Base-by-base conservation (phyloP, 2,113 vertebrate species). In the Octodon degus region DNA sequence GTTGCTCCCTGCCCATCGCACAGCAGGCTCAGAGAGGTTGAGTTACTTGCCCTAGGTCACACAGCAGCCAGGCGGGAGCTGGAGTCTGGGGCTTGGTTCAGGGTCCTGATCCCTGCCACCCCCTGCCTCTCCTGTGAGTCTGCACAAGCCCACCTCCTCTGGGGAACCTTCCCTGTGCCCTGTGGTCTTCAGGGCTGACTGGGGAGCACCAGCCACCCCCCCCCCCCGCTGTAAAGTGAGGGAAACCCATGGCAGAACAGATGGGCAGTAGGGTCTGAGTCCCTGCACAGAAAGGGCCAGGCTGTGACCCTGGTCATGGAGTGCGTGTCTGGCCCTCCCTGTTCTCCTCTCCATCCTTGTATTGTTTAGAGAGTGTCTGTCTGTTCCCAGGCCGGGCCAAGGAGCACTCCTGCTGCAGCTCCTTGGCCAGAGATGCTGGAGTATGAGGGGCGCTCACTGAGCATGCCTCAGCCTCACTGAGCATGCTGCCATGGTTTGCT, bases 401-500 rank as follows among this genome's bases (percentile, higher is more conserved):
- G 72, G 24, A 1, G 14, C 37, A 4, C 70, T 6, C 70, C 20
- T 12, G 74, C 74, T 2, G 1, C 68, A 47, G 74, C 40, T 43
- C 24, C 6, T 25, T 5, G 11, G 40, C 24, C 11, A 11, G 40
- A 5, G 40, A 43, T 11, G 4, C n/a, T 37, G n/a, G 68, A 22
- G 19, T 72, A 19, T 10, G n/a, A 19, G 67, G n/a, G n/a, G 12
- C 27, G 30, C 27, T 32, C 68, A 7, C 68, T 72, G n/a, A 43
- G 43, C 43, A 43, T 4, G n/a, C 68, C 4, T 1, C n/a, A 5
- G 72, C 72, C 72, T 13, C 40, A 43, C 22, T 70, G 34, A 19
- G 34, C 3, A 10, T n/a, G n/a, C 2, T 7, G 4, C 17, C 34
- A n/a, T 8, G n/a, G n/a, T 11, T n/a, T 22, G 20, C 67, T n/a